Evolutionary conservation across 2,113 vertebrate species (phyloP), one percentile per base, ranked within the genome.

Genomic region (Antigone vipio): DNA sequence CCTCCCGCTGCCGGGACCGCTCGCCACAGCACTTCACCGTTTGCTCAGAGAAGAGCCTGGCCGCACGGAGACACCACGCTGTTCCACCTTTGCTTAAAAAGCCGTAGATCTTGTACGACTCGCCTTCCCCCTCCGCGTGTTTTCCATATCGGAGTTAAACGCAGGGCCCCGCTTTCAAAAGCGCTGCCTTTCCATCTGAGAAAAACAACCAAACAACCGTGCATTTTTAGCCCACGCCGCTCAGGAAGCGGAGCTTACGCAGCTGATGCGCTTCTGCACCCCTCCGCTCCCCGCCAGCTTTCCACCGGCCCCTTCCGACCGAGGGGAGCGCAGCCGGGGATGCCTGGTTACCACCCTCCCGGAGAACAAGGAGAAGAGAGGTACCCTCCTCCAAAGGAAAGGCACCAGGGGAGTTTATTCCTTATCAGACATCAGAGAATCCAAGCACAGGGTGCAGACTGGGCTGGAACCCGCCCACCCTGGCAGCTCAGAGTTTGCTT

Each of bases 1-100:
- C 49, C 49, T 72, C n/a, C 49, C 19, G 64, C 66, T 27, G 47
- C 40, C 26, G 8, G 44, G 32, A 38, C 27, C 5, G 27, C 18
- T 2, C 29, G 27, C 47, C 44, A 6, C 74, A 44, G 53, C 44
- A 9, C 45, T 29, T 30, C 38, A 3, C 34, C 27, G 1, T 14
- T 11, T 18, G 27, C 27, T 38, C 27, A 14, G 58, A 38, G 49
- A 55, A 20, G 27, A 38, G 58, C 71, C 42, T 19, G 42, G 12
- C 60, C 3, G 0, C 2, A 26, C 0, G 1, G 40, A 24, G 66
- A 20, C 2, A 20, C 35, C 6, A 7, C 30, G 0, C 12, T 7
- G 13, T 23, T n/a, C 58, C 59, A 24, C 11, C 19, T 19, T 42
- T 22, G 68, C 21, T 30, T 24, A 47, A 21, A 63, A n/a, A 49